Evolutionary conservation across 2,113 vertebrate genomes (phyloP), one percentile per base, ranked within the genome.

Genomic region (Lota lota): DNA sequence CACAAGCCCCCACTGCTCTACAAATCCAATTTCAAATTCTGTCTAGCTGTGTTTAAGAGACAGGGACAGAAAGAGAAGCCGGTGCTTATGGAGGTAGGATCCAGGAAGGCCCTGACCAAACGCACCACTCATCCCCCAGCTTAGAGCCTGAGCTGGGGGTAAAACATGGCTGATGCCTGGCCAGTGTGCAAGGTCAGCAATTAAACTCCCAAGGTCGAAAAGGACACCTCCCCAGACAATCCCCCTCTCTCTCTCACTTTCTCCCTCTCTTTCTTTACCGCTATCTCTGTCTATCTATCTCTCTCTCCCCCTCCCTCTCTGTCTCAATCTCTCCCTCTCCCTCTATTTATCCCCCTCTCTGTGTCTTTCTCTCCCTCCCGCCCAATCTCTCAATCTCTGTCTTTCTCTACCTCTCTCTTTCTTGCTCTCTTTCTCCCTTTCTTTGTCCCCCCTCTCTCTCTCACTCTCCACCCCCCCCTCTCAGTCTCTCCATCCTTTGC

Each of bases 81-180:
- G 40, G 40, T 47, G 8, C 40, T 47, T 47, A 47, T 47, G 40
- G 40, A 11, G 40, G 40, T 14, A 47, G 10, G 40, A 10, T 47
- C 40, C 40, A 47, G 40, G 10, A 14, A 14, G 40, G 40, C 40
- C 40, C 57, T 12, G n/a, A 19, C 57, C 57, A 59, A 20, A 19
- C 19, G 11, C 58, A 78, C 75, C 70, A 61, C 15, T 28, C 15
- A 53, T 28, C 40, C 50, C 60, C 61, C 40, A 33, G 14, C 67
- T 69, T 73, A 22, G 5, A 68, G 76, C 66, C 22, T 54, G 20
- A 64, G 11, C 15, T 20, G 10, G 17, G 14, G 21, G 21, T 40
- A 16, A 64, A 69, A 33, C 28, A 33, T 0, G 50, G 22, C 53
- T 22, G 18, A 22, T 17, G 51, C 1, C 59, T 59, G 51, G n/a